phyloP scores from a whole-genome alignment of 1,140 invertebrate genomes.

The Drosophila mojavensis region DNA sequence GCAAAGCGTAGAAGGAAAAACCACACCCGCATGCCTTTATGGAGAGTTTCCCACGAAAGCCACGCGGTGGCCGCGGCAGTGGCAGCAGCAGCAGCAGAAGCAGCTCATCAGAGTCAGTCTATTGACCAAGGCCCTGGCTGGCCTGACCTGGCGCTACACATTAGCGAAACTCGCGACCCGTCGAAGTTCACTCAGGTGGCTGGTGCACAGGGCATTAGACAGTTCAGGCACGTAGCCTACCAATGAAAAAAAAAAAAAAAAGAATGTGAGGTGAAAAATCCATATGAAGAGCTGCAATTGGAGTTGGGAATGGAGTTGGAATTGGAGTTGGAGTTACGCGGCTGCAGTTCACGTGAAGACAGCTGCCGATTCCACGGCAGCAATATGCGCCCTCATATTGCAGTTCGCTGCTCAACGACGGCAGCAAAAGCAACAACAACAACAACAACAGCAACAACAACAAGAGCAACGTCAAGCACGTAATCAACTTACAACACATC shows the following conservation, averaged over 20 bases:
- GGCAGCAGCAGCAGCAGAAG: constrained; percentile 31
- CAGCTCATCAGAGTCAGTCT: constrained; percentile 30
- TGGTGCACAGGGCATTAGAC: constrained; percentile 44
- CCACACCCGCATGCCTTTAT: constrained; percentile 80
- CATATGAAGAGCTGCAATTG: constrained; percentile 40
- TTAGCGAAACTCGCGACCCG: constrained; percentile 35
- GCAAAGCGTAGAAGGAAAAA: constrained; percentile 64
- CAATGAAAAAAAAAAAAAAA: constrained; percentile 12
- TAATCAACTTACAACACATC: constrained; percentile 76
- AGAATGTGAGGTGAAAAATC: constrained; percentile 50
- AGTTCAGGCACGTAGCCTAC: constrained; percentile 65
- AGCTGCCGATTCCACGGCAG: constrained; percentile 72
- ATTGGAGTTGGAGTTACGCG: constrained; percentile 34
- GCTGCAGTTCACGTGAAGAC: constrained; percentile 72
- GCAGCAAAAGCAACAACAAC: constrained; percentile 5
- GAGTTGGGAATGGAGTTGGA: constrained; percentile 18
- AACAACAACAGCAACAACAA: constrained; percentile 21
- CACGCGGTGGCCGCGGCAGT: constrained; percentile 7
- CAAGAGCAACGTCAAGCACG: constrained; percentile 71
- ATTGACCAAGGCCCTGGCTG: constrained; percentile 37
- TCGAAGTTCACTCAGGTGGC: constrained; percentile 51
- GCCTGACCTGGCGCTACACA: constrained; percentile 54
- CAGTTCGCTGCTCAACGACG: constrained; percentile 35
- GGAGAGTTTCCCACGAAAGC: constrained; percentile 77
- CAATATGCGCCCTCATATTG: constrained; percentile 76